A percentile compares a stretch with the other conserved stretches of the same genome.
phyloP scores from a whole-genome alignment of 1,140 invertebrate species.

The Papilio helenus region DNA sequence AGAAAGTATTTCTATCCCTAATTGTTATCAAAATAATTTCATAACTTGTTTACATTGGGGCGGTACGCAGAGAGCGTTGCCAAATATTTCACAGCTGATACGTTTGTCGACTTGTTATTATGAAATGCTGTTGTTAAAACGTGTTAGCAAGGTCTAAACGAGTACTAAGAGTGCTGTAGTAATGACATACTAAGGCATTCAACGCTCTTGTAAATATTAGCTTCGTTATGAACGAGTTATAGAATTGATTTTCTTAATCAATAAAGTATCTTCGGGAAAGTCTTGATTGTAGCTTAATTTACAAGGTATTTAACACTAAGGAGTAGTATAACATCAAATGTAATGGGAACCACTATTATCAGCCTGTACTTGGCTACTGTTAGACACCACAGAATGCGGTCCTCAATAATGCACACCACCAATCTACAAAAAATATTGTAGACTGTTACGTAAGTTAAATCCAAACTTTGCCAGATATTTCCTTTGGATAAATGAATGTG shows the following conservation, averaged over 20 bases:
- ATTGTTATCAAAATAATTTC: background rate
- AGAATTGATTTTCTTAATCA: background rate
- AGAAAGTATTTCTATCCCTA: background rate
- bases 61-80: background rate
- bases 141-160: background rate
- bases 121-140: background rate
- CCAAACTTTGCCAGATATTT: too few relatives aligned
- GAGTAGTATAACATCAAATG: too few relatives aligned
- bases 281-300: background rate
- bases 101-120: background rate
- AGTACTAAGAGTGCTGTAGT: background rate
- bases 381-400: too few relatives aligned
- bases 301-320: too few relatives aligned
- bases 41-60: conserved; percentile 23
- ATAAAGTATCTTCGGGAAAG: background rate
- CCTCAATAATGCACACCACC: too few relatives aligned
- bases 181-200: conserved; percentile 2
- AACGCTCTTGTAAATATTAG: background rate
- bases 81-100: conserved; percentile 22
- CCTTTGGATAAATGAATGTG: background rate
- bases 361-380: too few relatives aligned
- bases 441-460: too few relatives aligned
- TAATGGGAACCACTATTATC: too few relatives aligned
- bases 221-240: background rate
- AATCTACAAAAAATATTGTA: too few relatives aligned